A percentile compares a stretch with the other conserved stretches of the same genome.
These are phyloP conservation scores for Myzus persicae DNA, from an alignment of 1,140 invertebrate species.

Conservation along the genomic window DNA sequence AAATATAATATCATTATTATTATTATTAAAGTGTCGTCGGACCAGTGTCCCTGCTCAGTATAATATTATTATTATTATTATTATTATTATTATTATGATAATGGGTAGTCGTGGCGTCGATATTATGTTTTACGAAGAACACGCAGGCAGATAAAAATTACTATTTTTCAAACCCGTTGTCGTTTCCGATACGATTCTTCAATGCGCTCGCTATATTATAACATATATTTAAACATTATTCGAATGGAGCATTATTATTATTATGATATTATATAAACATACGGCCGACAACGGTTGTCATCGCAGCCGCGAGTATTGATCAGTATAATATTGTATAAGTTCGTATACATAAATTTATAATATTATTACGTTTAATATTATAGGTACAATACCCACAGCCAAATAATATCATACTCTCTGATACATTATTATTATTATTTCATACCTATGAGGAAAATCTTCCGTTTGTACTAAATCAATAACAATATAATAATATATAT, in stretches of 20 bases:
- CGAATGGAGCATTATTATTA: not conserved
- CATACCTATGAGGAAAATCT: not conserved
- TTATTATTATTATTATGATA: no score
- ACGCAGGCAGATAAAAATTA: not conserved
- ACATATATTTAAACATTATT: not conserved
- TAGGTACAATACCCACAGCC: not conserved
- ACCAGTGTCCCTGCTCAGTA: not conserved
- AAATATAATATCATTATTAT: not conserved
- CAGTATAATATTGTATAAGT: not conserved
- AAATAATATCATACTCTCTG: not conserved
- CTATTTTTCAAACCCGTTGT: not conserved
- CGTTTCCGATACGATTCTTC: not conserved
- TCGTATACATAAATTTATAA: not conserved
- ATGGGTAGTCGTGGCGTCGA: not conserved
- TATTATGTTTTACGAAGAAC: not conserved
- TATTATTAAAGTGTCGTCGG: not conserved
- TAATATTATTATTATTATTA: no score
- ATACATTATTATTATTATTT: not conserved
- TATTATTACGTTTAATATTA: not conserved
- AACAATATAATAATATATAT: not conserved
- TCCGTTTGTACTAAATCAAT: not conserved
- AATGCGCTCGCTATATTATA: not conserved
- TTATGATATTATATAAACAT: not conserved
- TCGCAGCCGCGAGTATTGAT: constrained; percentile 3
- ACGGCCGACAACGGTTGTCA: not conserved